A percentile compares a stretch with the other conserved stretches of the same genome.
Conservation (phyloP, 2,888 invertebrate genomes). For the Apomyelois bistriatella region DNA sequence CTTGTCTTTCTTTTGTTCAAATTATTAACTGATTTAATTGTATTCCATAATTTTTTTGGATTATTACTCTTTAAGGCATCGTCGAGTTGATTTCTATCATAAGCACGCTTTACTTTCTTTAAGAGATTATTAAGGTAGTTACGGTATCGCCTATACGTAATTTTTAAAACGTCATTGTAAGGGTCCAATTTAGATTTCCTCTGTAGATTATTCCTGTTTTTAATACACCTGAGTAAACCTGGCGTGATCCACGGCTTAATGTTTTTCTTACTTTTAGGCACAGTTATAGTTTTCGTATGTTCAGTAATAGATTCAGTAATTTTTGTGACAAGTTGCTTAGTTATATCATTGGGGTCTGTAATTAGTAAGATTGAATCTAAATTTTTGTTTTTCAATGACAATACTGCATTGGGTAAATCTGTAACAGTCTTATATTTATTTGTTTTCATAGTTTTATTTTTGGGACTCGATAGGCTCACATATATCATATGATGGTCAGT, state of each 20-base stretch:
- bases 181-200: background rate
- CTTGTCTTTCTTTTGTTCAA: background rate
- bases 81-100: background rate
- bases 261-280: constrained; percentile 5
- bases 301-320: background rate
- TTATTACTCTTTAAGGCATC: background rate
- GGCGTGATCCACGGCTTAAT: constrained; percentile 1
- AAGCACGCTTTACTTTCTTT: constrained; percentile 2
- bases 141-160: constrained; percentile 5
- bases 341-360: background rate
- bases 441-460: background rate
- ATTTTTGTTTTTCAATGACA: background rate
- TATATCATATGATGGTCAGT: background rate
- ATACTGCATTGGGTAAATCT: background rate
- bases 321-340: background rate
- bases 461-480: background rate
- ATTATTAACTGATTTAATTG: background rate
- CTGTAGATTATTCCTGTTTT: constrained; percentile 1
- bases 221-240: background rate
- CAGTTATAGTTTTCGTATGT: background rate
- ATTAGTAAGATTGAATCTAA: background rate
- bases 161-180: background rate
- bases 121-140: constrained; percentile 3
- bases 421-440: background rate
- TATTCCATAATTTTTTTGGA: constrained; percentile 3